phyloP scores from a whole-genome alignment of 1,140 invertebrate species.

The Panagrolaimus sp. region DNA sequence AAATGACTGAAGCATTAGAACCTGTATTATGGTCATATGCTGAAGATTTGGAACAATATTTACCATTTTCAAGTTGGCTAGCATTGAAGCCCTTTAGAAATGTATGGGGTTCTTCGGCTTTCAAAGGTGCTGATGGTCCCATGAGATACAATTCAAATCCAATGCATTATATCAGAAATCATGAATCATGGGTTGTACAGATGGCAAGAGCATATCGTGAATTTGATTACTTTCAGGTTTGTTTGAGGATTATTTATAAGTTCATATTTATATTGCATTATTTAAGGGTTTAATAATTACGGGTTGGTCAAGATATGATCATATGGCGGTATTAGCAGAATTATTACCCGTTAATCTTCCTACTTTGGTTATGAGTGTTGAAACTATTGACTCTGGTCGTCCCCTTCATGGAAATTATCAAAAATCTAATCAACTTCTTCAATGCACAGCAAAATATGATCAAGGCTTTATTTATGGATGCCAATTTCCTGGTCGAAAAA shows the following conservation, averaged over 20 bases:
- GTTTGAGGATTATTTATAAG: neutral
- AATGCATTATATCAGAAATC: slow-evolving; percentile 52
- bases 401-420: slow-evolving; percentile 35
- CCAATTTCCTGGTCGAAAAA: slow-evolving; percentile 32
- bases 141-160: slow-evolving; percentile 49
- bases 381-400: slow-evolving; percentile 48
- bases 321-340: slow-evolving; percentile 85
- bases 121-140: slow-evolving; percentile 52
- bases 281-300: slow-evolving; percentile 52
- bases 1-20: slow-evolving; percentile 44
- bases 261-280: slow-evolving; percentile 24
- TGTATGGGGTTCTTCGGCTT: slow-evolving; percentile 44
- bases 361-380: slow-evolving; percentile 63
- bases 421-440: slow-evolving; percentile 26
- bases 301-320: slow-evolving; percentile 68
- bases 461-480: slow-evolving; percentile 33
- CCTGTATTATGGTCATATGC: slow-evolving; percentile 57
- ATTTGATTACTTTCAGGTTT: slow-evolving; percentile 48
- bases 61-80: slow-evolving; percentile 50
- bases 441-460: slow-evolving; percentile 24
- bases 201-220: slow-evolving; percentile 48
- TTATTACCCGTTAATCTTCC: slow-evolving; percentile 74
- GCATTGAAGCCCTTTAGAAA: slow-evolving; percentile 44
- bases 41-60: slow-evolving; percentile 54
- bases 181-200: slow-evolving; percentile 51